These are phyloP conservation scores for Neoascia interrupta DNA, from an alignment of 2,888 invertebrate genomes.

Conservation along the genomic window DNA sequence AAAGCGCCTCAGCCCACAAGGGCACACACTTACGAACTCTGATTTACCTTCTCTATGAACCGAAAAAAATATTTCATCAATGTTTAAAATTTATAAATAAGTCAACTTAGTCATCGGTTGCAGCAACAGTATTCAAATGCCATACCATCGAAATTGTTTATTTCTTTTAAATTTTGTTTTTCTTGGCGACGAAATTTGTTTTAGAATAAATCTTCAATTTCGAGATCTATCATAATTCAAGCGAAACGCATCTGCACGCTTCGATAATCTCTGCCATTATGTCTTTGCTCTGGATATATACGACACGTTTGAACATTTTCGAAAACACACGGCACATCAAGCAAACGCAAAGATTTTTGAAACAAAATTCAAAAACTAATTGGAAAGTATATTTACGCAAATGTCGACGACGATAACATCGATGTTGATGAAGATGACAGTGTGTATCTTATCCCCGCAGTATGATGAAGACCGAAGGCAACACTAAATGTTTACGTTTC, in stretches of 20 bases:
- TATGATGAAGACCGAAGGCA: not conserved
- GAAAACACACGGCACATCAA: not conserved
- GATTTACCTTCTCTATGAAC: not conserved
- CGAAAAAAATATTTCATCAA: not conserved
- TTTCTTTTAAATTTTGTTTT: slow-evolving; percentile 16
- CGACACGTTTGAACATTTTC: not conserved
- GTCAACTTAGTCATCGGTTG: slow-evolving; percentile 4
- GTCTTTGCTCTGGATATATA: not conserved
- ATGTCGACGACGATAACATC: slow-evolving; percentile 16
- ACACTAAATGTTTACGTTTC: not conserved
- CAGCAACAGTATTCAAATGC: not conserved
- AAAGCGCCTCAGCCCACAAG: not conserved
- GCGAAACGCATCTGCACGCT: slow-evolving; percentile 18
- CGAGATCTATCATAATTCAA: slow-evolving; percentile 24
- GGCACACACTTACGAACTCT: not conserved
- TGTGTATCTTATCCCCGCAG: not conserved
- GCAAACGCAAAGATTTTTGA: not conserved
- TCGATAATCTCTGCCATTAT: not conserved
- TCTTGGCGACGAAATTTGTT: slow-evolving; percentile 40
- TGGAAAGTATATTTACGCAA: slow-evolving; percentile 19
- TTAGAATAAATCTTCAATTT: slow-evolving; percentile 22
- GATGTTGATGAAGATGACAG: slow-evolving; percentile 21
- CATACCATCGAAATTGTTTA: slow-evolving; percentile 19
- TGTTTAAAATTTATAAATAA: slow-evolving; percentile 3
- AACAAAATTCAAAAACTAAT: slow-evolving; percentile 15